These are phyloP conservation scores for Pollenia griseotomentosa DNA, from an alignment of 2,888 invertebrate species.

Conservation along the genomic window DNA sequence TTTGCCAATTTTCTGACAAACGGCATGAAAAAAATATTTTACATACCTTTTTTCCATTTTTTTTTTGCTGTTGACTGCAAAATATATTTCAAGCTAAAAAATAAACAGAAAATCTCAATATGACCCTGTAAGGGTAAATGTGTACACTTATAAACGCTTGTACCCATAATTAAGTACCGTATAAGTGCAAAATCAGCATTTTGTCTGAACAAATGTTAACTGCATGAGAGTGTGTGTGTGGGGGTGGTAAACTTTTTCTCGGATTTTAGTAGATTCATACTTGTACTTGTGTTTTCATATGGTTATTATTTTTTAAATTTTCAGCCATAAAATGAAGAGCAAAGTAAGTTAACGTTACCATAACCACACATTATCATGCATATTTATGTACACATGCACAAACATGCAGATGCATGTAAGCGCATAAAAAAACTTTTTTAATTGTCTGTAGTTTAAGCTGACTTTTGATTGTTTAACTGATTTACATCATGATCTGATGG, in stretches of 20 bases:
- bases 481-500: not conserved
- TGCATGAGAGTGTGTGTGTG: not conserved
- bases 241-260: not conserved
- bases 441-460: constrained; percentile 11
- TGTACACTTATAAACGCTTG: not conserved
- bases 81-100: too few species aligned
- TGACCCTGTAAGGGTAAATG: not conserved
- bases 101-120: not conserved
- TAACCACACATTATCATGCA: not conserved
- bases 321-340: constrained; percentile 14
- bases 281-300: constrained; percentile 17
- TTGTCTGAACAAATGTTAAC: constrained; percentile 46
- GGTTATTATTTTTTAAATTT: constrained; percentile 10
- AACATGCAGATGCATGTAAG: not conserved
- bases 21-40: too few species aligned
- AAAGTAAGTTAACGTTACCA: constrained; percentile 38
- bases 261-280: not conserved
- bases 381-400: not conserved
- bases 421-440: not conserved
- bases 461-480: constrained; percentile 35
- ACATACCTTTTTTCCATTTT: too few species aligned
- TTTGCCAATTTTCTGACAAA: too few species aligned
- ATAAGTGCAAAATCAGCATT: constrained; percentile 50
- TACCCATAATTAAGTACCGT: constrained; percentile 55
- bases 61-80: too few species aligned